A percentile compares a stretch with the other conserved stretches of the same genome.
Evolutionary conservation across 2,113 vertebrate genomes (phyloP).

Genomic region (Drymodes brunneopygia): DNA sequence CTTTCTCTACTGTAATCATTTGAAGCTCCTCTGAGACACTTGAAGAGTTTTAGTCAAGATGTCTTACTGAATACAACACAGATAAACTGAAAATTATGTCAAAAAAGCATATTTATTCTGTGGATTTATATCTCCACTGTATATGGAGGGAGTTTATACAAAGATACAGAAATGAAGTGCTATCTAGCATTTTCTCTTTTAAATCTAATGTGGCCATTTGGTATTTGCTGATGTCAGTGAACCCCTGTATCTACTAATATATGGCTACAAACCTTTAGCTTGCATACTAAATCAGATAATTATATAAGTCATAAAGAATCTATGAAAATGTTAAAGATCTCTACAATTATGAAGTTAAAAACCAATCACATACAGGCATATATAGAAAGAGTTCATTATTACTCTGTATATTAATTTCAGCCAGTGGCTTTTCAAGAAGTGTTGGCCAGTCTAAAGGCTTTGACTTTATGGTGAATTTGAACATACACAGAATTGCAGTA

Average conservation of each 20-base stretch:
- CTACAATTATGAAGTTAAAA: background rate
- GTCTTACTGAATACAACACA: background rate
- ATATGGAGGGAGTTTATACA: background rate
- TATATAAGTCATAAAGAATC: background rate
- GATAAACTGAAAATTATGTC: background rate
- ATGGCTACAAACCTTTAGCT: background rate
- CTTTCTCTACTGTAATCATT: background rate
- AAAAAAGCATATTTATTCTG: background rate
- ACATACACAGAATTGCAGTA: background rate
- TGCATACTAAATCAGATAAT: background rate
- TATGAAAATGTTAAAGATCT: background rate
- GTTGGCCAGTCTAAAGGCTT: background rate
- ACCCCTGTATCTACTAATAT: background rate
- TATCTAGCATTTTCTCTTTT: background rate
- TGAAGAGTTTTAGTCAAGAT: background rate
- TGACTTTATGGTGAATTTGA: background rate
- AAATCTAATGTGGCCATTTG: background rate
- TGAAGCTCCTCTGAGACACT: background rate
- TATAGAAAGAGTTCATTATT: background rate
- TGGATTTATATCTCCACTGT: background rate
- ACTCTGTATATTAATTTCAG: background rate
- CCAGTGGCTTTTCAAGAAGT: background rate
- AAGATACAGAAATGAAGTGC: background rate
- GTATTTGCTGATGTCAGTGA: background rate
- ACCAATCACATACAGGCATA: background rate